Conservation (phyloP, 1,140 invertebrate species). For the Rhopalosiphum padi region DNA sequence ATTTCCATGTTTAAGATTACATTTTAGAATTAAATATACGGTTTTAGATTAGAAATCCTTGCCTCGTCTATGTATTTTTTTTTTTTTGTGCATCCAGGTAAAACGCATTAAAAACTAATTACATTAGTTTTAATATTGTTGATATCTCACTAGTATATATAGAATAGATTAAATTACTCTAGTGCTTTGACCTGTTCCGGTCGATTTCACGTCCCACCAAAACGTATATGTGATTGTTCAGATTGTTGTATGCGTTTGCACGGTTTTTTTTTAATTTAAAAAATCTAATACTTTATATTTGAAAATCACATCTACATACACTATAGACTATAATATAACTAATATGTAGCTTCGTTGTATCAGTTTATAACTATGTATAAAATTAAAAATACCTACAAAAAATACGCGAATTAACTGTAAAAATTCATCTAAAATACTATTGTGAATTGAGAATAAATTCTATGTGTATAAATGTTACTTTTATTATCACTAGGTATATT, state of each 20-base stretch:
- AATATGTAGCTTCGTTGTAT: too few species aligned
- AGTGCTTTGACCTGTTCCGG: too few species aligned
- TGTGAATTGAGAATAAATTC: too few species aligned
- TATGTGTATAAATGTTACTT: too few species aligned
- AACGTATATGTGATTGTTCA: neutral
- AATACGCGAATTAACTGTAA: too few species aligned
- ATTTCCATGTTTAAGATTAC: neutral
- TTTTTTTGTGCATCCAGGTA: neutral
- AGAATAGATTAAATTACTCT: too few species aligned
- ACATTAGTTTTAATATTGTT: neutral
- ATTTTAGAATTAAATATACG: neutral
- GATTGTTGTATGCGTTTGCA: neutral
- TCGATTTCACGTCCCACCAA: neutral
- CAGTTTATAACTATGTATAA: too few species aligned
- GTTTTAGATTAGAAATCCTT: neutral
- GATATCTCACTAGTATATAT: too few species aligned
- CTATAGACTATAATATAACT: too few species aligned
- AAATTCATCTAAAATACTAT: too few species aligned
- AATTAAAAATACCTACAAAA: too few species aligned
- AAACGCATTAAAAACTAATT: neutral
- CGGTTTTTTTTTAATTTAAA: neutral
- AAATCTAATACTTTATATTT: neutral
- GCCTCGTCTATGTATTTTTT: neutral
- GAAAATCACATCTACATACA: neutral
- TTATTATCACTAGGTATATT: too few species aligned